These are phyloP conservation scores for Zaprionus gabonicus DNA, from an alignment of 1,140 invertebrate genomes.

Conservation along the genomic window DNA sequence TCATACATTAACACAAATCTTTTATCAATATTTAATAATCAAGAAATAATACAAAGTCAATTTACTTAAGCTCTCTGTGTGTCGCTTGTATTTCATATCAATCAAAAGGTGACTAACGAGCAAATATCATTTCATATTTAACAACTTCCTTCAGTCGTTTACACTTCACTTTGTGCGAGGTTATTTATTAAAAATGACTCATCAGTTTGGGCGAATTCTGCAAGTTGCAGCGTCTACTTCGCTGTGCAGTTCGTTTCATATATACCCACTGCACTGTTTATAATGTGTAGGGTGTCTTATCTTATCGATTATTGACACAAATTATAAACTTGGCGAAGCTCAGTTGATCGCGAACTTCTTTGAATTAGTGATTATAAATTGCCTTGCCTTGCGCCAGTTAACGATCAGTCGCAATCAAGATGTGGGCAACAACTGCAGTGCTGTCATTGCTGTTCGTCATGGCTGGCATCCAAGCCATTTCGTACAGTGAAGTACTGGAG, in stretches of 20 bases:
- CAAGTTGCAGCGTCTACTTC: too few relatives aligned
- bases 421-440: conserved; percentile 17
- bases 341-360: not conserved
- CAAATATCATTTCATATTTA: not conserved
- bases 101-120: not conserved
- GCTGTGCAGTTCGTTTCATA: too few relatives aligned
- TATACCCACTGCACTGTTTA: too few relatives aligned
- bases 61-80: not conserved
- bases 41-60: not conserved
- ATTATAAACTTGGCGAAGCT: not conserved
- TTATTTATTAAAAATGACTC: not conserved
- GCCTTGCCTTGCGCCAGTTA: not conserved
- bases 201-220: too few relatives aligned
- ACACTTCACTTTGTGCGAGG: not conserved
- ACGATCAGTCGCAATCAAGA: not conserved
- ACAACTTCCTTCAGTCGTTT: not conserved
- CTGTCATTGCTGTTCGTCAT: conserved; percentile 4
- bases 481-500: conserved; percentile 7
- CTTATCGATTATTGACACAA: conserved; percentile 10
- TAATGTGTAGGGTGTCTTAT: too few relatives aligned
- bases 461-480: conserved; percentile 3
- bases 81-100: too few relatives aligned
- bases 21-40: not conserved
- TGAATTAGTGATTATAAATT: conserved; percentile 7
- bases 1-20: not conserved